These are phyloP conservation scores for Cephus sareptanus DNA, from an alignment of 2,888 invertebrate species.

Conservation along the genomic window DNA sequence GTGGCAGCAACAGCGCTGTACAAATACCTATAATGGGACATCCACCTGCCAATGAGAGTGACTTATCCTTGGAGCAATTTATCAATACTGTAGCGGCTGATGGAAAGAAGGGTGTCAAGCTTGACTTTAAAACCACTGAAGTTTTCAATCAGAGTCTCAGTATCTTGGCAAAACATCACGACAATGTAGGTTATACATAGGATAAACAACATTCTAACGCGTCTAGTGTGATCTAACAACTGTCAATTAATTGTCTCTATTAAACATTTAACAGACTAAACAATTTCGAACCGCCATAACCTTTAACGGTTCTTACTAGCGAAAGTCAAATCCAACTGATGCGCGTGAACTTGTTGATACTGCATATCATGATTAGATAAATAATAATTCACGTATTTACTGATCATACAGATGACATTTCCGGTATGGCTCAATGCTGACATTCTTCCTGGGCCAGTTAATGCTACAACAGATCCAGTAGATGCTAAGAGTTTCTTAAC, in stretches of 20 bases:
- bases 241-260: background rate
- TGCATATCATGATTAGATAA: background rate
- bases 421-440: conserved; percentile 92
- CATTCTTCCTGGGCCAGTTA: conserved; percentile 81
- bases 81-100: conserved; percentile 71
- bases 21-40: conserved; percentile 87
- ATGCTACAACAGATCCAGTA: conserved; percentile 71
- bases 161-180: conserved; percentile 62
- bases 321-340: background rate
- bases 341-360: background rate
- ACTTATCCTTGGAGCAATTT: conserved; percentile 81
- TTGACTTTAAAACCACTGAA: conserved; percentile 87
- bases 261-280: background rate
- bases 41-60: conserved; percentile 79
- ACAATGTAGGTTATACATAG: conserved; percentile 57
- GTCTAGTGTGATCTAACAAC: too few species aligned
- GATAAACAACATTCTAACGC: background rate
- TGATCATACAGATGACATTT: conserved; percentile 70
- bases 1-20: conserved; percentile 65
- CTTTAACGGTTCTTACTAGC: background rate
- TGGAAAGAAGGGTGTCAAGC: conserved; percentile 81
- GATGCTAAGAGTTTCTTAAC: conserved; percentile 74
- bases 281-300: background rate
- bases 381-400: background rate
- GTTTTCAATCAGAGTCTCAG: conserved; percentile 74